These are phyloP conservation scores for Drosophila sturtevanti DNA, from an alignment of 1,140 invertebrate species.

Conservation along the genomic window DNA sequence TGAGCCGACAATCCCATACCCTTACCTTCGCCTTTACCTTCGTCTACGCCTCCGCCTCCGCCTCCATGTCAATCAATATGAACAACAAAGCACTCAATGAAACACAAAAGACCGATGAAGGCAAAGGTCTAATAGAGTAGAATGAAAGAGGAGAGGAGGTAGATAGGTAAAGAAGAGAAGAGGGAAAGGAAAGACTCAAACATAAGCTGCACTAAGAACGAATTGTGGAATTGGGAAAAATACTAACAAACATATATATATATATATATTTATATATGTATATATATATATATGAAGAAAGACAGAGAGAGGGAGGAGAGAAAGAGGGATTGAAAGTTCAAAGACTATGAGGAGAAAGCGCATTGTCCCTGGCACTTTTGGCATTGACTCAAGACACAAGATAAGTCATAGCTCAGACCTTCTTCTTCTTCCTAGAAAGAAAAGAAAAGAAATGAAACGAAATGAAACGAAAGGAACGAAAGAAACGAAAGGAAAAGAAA, in stretches of 20 bases:
- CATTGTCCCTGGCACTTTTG: slow-evolving; percentile 35
- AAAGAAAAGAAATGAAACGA: too few relatives aligned
- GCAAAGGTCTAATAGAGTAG: slow-evolving; percentile 4
- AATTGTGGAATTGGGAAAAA: neutral
- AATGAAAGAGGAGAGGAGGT: too few relatives aligned
- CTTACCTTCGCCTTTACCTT: neutral
- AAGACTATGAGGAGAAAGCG: slow-evolving; percentile 22
- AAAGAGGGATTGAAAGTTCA: slow-evolving; percentile 21
- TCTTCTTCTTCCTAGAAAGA: neutral
- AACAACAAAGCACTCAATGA: slow-evolving; percentile 15
- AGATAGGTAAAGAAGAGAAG: neutral
- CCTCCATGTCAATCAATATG: neutral
- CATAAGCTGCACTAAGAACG: slow-evolving; percentile 19
- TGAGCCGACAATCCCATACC: neutral
- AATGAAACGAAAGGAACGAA: too few relatives aligned
- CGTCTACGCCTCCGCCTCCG: too few relatives aligned
- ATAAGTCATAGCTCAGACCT: neutral
- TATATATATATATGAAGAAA: slow-evolving; percentile 28
- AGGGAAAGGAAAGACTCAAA: neutral
- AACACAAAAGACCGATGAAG: neutral
- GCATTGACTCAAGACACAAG: slow-evolving; percentile 9
- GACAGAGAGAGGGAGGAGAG: neutral
- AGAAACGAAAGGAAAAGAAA: too few relatives aligned
- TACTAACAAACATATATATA: too few relatives aligned
- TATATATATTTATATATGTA: slow-evolving; percentile 5